Base-by-base conservation (phyloP, 2,888 invertebrate species). In the Caenorhabditis wallacei region DNA sequence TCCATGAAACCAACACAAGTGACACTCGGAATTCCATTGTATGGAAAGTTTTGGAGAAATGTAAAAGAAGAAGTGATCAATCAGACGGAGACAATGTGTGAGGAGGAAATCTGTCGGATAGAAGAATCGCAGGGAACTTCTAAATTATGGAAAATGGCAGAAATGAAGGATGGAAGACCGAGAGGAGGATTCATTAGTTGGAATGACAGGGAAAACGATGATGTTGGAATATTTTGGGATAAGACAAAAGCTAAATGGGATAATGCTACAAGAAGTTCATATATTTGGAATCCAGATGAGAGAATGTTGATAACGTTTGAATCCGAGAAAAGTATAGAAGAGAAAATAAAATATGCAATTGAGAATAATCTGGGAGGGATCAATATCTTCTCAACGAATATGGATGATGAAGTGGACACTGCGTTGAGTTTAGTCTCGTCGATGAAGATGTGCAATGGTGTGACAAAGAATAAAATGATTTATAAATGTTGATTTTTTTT, bases 1-100 rank as follows among this genome's bases (percentile, higher is more conserved):
- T 40, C 43, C 1, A 43, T 11, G 61, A 40, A 61, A 1, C 26
- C 61, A 13, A 46, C 7, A 7, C 40, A 61, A n/a, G 26, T 61
- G 43, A 26, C 43, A 22, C 26, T 61, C 2, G 61, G 61, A 24
- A 43, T 61, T 61, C 61, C 61, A 8, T 43, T 61, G 8, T 61
- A 43, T 43, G 61, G 61, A 61, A 61, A 61, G 10, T 61, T 61
- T 26, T 61, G 61, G 61, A 61, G 24, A 26, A 61, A 61, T 61
- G 61, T 61, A 0, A 43, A 43, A 26, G 22, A 43, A 10, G 43
- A 61, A 10, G 20, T 1, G 16, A 61, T 61, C 1, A 61, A 61
- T 61, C 61, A 61, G n/a, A 61, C 43, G 10, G 43, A 43, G 8
- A 61, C 61, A n/a, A 43, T 61, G 43, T 61, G 61, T 43, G 22